Conservation (phyloP, 1,140 invertebrate genomes). For the Drosophila yakuba region DNA sequence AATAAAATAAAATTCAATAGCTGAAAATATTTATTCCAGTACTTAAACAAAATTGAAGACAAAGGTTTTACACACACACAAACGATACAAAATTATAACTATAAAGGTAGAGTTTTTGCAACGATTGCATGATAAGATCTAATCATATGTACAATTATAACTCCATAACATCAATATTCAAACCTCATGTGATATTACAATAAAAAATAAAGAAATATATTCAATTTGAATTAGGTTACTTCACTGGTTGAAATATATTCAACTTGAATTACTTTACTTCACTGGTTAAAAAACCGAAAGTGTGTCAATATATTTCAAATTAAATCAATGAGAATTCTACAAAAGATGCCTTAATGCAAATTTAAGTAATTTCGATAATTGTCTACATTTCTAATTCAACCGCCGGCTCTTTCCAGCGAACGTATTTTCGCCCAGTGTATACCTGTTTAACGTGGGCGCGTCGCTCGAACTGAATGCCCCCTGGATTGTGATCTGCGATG, state of each 20-base stretch:
- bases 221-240: neutral
- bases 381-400: neutral
- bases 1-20: neutral
- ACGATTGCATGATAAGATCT: too few relatives aligned
- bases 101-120: too few relatives aligned
- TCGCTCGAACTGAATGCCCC: slow-evolving; percentile 76
- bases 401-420: slow-evolving; percentile 8
- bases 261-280: neutral
- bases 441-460: slow-evolving; percentile 80
- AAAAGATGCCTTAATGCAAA: too few relatives aligned
- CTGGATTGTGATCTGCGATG: slow-evolving; percentile 81
- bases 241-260: too few relatives aligned
- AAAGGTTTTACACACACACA: neutral
- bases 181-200: too few relatives aligned
- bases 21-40: slow-evolving; percentile 14
- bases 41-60: slow-evolving; percentile 1
- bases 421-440: slow-evolving; percentile 50
- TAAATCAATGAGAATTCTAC: too few relatives aligned
- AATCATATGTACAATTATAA: too few relatives aligned
- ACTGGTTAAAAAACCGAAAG: too few relatives aligned
- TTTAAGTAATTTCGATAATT: too few relatives aligned
- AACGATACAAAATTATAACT: neutral
- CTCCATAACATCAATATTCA: too few relatives aligned
- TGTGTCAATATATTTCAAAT: too few relatives aligned
- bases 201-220: too few relatives aligned